Evolutionary conservation across 2,113 vertebrate species (phyloP).

Genomic region (Synchiropus splendidus): DNA sequence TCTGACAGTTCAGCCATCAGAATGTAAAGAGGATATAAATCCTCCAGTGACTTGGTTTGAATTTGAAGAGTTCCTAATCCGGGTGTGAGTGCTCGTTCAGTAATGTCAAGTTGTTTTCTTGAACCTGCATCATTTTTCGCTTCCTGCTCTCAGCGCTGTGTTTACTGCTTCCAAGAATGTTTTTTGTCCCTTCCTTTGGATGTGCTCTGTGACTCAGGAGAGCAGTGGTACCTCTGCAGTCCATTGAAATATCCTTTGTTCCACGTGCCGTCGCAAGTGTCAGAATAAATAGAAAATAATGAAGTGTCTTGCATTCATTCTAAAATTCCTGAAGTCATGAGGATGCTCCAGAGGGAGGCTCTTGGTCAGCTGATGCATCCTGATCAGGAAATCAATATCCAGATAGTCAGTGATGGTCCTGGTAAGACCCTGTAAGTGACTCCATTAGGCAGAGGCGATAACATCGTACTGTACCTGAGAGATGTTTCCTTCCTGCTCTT

Average conservation of each 20-base stretch:
- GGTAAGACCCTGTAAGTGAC: conserved; percentile 45
- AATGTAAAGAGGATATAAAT: conserved; percentile 1
- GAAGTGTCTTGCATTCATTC: conserved; percentile 4
- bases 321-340: conserved; percentile 4
- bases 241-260: too few species aligned
- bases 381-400: conserved; percentile 56
- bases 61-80: conserved; percentile 14
- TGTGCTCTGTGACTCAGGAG: too few species aligned
- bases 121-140: conserved; percentile 10
- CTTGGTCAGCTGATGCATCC: conserved; percentile 38
- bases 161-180: too few species aligned
- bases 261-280: too few species aligned
- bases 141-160: conserved; percentile 11
- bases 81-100: conserved; percentile 3
- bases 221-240: too few species aligned
- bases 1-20: background rate
- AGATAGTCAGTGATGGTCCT: conserved; percentile 38
- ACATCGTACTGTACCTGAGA: conserved; percentile 55
- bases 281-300: conserved; percentile 4
- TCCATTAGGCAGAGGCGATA: conserved; percentile 58
- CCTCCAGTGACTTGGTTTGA: conserved; percentile 4
- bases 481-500: conserved; percentile 57
- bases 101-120: conserved; percentile 21
- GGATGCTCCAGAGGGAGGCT: too few species aligned
- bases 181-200: too few species aligned